phyloP scores from a whole-genome alignment of 1,140 invertebrate genomes.

The Temnothorax longispinosus region DNA sequence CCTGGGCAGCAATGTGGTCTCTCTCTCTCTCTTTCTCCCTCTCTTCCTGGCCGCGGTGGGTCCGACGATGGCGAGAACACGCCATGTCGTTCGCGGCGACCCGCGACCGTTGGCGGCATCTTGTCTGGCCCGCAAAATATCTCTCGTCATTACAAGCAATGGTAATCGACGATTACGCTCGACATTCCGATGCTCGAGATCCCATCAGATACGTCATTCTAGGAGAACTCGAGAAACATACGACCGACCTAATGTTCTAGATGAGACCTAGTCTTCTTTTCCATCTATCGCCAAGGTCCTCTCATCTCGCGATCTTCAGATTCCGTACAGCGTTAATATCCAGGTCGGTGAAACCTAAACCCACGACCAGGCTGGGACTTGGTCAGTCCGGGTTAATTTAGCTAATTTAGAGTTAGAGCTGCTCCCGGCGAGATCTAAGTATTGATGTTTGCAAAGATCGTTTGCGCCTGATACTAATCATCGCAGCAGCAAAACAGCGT shows the following conservation, averaged over 20 bases:
- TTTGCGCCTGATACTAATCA: neutral
- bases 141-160: neutral
- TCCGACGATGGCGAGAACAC: neutral
- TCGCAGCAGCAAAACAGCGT: neutral
- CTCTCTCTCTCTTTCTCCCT: neutral
- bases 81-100: neutral
- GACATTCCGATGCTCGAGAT: neutral
- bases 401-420: slow-evolving; percentile 31
- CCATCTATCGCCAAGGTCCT: too few species aligned
- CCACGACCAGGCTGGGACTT: neutral
- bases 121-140: neutral
- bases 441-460: slow-evolving; percentile 22
- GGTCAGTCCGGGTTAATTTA: neutral
- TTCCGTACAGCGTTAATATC: neutral
- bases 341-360: slow-evolving; percentile 2
- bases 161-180: neutral
- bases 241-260: neutral
- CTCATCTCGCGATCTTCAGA: neutral
- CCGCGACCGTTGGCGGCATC: neutral
- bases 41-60: neutral
- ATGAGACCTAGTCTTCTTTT: neutral
- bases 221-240: neutral
- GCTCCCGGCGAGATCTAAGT: neutral
- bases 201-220: neutral
- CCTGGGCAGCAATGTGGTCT: slow-evolving; percentile 10